A percentile compares a stretch with the other conserved stretches of the same genome.
Evolutionary conservation across 2,888 invertebrate species (phyloP).

Genomic region (Deilephila elpenor): DNA sequence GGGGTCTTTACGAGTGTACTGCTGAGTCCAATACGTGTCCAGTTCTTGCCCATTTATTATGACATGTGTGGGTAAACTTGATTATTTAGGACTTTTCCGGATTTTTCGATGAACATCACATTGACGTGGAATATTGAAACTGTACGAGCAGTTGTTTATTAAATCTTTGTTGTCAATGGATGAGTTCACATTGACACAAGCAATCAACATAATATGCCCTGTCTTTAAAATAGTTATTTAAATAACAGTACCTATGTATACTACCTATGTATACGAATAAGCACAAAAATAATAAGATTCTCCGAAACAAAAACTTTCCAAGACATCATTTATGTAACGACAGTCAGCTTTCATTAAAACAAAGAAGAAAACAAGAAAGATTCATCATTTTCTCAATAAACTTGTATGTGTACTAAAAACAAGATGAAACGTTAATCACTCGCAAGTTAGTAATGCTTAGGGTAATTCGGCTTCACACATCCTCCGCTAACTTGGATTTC

Average conservation of each 20-base stretch:
- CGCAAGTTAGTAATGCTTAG: background rate
- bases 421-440: background rate
- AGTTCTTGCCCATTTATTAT: constrained; percentile 54
- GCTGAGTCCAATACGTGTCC: constrained; percentile 57
- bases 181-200: background rate
- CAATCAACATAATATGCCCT: background rate
- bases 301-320: too few relatives aligned
- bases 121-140: constrained; percentile 7
- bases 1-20: constrained; percentile 65
- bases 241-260: too few relatives aligned
- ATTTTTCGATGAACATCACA: constrained; percentile 39
- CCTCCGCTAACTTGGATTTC: constrained; percentile 2
- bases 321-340: too few relatives aligned
- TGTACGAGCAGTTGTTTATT: background rate
- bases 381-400: background rate
- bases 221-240: too few relatives aligned
- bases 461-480: background rate
- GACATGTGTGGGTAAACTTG: constrained; percentile 48
- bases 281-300: too few relatives aligned
- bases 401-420: background rate
- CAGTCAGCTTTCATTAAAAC: too few relatives aligned
- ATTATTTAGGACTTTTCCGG: constrained; percentile 53
- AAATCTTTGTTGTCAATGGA: background rate
- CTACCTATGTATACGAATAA: too few relatives aligned
- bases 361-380: too few relatives aligned